Conservation (phyloP, 2,797 vertebrate genomes). For the Dendrocincla tyrannina region DNA sequence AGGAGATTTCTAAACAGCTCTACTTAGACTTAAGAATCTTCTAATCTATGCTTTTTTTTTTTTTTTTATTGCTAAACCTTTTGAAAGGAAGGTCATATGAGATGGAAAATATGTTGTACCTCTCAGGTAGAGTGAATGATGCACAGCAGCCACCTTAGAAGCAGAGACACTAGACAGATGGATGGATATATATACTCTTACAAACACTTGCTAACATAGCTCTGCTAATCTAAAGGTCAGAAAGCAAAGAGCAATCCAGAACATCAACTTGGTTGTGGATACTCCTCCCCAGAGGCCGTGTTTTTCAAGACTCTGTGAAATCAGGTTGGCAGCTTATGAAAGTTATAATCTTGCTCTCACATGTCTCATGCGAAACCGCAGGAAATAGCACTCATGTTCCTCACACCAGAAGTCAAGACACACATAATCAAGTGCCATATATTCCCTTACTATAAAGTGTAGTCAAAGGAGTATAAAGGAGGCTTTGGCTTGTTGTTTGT, state of each 20-base stretch:
- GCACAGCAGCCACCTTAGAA: background rate
- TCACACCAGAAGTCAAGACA: slow-evolving; percentile 9
- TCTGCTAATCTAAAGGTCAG: slow-evolving; percentile 45
- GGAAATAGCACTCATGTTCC: slow-evolving; percentile 26
- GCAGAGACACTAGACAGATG: slow-evolving; percentile 18
- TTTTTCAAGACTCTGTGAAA: slow-evolving; percentile 68
- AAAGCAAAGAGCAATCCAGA: slow-evolving; percentile 60
- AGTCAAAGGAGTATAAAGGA: background rate
- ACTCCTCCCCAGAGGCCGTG: slow-evolving; percentile 60
- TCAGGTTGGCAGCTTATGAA: slow-evolving; percentile 70
- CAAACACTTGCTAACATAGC: background rate
- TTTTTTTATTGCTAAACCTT: background rate
- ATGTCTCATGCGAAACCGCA: slow-evolving; percentile 24
- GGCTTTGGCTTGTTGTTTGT: background rate
- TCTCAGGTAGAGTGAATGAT: background rate
- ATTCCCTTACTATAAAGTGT: background rate
- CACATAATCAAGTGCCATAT: background rate
- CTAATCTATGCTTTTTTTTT: background rate
- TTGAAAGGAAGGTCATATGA: background rate
- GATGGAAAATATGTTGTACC: background rate
- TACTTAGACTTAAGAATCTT: background rate
- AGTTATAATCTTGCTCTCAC: slow-evolving; percentile 40
- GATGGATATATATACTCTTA: background rate
- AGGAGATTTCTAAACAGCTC: background rate
- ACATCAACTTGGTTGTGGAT: slow-evolving; percentile 50